These are phyloP conservation scores for Nasonia oneida DNA, from an alignment of 2,888 invertebrate species.

Conservation along the genomic window DNA sequence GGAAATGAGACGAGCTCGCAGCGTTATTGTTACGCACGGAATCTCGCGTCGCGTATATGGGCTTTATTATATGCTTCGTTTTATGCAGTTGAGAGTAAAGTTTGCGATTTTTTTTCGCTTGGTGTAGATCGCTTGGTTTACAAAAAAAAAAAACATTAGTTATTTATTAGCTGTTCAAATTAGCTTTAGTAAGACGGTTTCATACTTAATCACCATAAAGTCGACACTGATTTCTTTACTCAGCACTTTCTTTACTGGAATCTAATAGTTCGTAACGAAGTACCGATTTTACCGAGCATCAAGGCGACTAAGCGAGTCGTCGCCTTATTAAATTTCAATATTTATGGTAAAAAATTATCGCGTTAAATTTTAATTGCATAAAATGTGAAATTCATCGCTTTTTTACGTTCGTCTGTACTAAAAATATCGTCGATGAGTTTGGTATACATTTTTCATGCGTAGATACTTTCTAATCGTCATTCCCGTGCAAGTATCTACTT, in stretches of 20 bases:
- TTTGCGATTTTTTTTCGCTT: not conserved
- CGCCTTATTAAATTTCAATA: not conserved
- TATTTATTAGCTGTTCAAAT: too few species aligned
- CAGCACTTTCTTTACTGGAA: not conserved
- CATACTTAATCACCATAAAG: not conserved
- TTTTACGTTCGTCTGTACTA: not conserved
- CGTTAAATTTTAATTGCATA: not conserved
- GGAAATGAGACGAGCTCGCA: not conserved
- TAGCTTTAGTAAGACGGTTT: not conserved
- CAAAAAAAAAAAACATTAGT: too few species aligned
- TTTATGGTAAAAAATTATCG: too few species aligned
- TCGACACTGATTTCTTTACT: not conserved
- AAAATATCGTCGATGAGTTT: too few species aligned
- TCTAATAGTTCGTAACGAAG: not conserved
- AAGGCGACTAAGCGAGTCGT: not conserved
- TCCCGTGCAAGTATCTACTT: not conserved
- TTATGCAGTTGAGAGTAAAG: not conserved
- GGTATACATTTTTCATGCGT: too few species aligned
- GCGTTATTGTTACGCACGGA: not conserved
- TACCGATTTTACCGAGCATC: not conserved
- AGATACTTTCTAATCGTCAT: not conserved
- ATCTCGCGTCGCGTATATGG: not conserved
- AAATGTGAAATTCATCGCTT: not conserved
- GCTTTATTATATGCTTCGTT: not conserved
- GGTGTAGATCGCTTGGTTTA: too few species aligned